Conservation (phyloP, 2,113 vertebrate genomes). For the Mohoua ochrocephala region DNA sequence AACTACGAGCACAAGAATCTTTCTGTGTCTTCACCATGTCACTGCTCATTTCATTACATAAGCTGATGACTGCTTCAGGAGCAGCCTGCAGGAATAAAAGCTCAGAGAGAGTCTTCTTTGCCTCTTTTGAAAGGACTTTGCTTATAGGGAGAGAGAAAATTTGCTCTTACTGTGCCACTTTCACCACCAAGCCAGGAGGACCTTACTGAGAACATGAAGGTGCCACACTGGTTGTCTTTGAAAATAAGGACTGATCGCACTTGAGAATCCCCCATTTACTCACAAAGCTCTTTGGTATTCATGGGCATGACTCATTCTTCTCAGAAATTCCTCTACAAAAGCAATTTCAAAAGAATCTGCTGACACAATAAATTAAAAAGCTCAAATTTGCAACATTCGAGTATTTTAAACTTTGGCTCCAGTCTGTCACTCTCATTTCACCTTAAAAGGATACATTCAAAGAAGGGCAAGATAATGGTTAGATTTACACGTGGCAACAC, state of each 20-base stretch:
- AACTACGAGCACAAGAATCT: neutral
- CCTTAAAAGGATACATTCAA: neutral
- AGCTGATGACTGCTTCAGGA: neutral
- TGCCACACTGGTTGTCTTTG: neutral
- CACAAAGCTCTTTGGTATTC: neutral
- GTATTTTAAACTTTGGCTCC: neutral
- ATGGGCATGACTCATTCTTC: neutral
- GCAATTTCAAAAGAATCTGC: neutral
- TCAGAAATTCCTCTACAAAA: neutral
- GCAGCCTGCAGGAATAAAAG: neutral
- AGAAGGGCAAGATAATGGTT: neutral
- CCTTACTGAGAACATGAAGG: neutral
- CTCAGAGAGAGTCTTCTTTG: neutral
- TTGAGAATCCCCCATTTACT: neutral
- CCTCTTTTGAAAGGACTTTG: neutral
- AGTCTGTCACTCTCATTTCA: neutral
- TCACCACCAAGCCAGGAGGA: neutral
- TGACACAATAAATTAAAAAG: neutral
- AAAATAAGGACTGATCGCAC: neutral
- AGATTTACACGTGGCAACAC: neutral
- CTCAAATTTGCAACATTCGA: neutral
- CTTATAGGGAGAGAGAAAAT: neutral
- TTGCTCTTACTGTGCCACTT: neutral
- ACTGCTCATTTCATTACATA: neutral
- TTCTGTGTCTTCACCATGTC: neutral